These are phyloP conservation scores for Muscicapa adusta DNA, from an alignment of 2,113 vertebrate genomes.

Conservation along the genomic window DNA sequence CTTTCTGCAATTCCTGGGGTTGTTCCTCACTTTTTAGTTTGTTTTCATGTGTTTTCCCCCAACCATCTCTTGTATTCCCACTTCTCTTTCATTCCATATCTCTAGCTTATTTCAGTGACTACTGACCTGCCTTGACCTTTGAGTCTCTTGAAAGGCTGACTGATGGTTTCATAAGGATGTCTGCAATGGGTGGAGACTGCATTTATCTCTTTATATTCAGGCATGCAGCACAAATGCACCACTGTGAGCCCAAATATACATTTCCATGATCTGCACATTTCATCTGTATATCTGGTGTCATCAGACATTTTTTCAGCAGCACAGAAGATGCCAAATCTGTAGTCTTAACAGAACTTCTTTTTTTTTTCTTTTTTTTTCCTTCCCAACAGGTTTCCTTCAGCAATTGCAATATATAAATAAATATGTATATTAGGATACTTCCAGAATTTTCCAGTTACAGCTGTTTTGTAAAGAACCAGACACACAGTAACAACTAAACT, in stretches of 20 bases:
- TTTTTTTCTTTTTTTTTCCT: rapidly evolving
- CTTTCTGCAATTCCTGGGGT: background rate
- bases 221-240: background rate
- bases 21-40: background rate
- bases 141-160: background rate
- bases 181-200: background rate
- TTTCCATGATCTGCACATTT: background rate
- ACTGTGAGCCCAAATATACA: background rate
- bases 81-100: background rate
- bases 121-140: background rate
- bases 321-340: background rate
- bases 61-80: background rate
- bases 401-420: background rate
- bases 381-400: background rate
- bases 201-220: background rate
- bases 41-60: background rate
- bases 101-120: background rate
- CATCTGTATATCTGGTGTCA: background rate
- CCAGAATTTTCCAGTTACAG: background rate
- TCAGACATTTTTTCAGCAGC: background rate
- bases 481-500: background rate
- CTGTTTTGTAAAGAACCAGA: background rate
- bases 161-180: background rate
- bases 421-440: background rate
- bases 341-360: background rate